Evolutionary conservation across 2,113 vertebrate species (phyloP), one percentile per base, ranked within the genome.

Genomic region (Jacana jacana): DNA sequence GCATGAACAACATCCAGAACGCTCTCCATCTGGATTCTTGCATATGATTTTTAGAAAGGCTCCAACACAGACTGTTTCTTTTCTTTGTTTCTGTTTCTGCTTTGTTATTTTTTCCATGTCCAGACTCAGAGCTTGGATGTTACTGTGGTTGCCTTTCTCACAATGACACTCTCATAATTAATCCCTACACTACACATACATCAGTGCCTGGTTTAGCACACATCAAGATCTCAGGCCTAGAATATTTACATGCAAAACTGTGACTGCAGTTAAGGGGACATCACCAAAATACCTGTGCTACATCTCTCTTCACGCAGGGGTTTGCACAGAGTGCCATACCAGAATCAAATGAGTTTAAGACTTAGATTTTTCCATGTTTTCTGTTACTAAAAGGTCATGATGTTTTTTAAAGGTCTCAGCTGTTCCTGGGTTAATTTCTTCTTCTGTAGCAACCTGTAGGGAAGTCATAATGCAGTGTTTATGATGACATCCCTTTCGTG

Each of bases 351-450:
- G 7, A 84, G 63, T 88, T 89, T 89, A 94, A 95, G 88, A 95
- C 88, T 94, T 95, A 96, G 28, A 92, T 95, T 96, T 94, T 96
- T 91, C 93, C 88, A 91, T 96, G 92, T 96, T 95, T 96, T 95
- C 88, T 89, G 73, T 94, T 95, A 86, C 70, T 89, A 73, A 97
- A 94, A 96, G 83, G 96, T 96, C 94, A 95, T 61, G 73, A 75
- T 93, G 82, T 77, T 95, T 97, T 94, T 95, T 68, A 94, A 96
- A 96, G 57, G 65, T 84, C 69, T 95, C 44, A 95, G 49, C 72
- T 92, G 86, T 88, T 95, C 70, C 88, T 69, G 81, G 75, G 82
- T 70, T 95, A 72, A 77, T 92, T 92, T 93, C 35, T 84, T 85
- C 71, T 86, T 69, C 69, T 93, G 77, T 44, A 96, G 86, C 77